Base-by-base conservation (phyloP, 2,888 invertebrate genomes). In the Cataglyphis albicans region DNA sequence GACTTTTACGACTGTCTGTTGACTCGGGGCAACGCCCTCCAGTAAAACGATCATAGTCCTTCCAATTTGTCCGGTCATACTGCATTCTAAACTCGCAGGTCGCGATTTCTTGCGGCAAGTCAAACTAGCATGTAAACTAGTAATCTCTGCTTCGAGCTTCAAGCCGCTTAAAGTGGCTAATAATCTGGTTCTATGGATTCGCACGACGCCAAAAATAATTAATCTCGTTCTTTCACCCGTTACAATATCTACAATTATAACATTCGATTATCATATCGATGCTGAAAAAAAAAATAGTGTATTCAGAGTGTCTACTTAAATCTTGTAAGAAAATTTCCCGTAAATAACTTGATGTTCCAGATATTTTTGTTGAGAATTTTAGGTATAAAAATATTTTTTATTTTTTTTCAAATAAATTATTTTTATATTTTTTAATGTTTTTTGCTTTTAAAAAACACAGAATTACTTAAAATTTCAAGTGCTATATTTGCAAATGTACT, bases 1-100 rank as follows among this genome's bases (percentile, higher is more conserved):
- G 55, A 99, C 97, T 92, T 98, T 98, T 0, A 99, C 99, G 25
- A 99, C 98, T 44, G 99, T 99, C 95, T 99, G 98, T 93, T 98
- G 98, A 94, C 96, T 97, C 0, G 98, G 98, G 0, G 98, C 97
- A 10, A 97, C 97, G 32, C 99, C 99, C 95, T 99, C 99, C 0
- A 99, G 95, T 83, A 99, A 95, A 68, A 98, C 98, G 86, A 99
- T 98, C 97, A 98, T 98, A 29, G 98, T 98, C 81, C 98, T 96
- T 0, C 98, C 99, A 29, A 99, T 97, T 95, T 98, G 98, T 10
- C 98, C 98, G 1, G 98, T 98, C 32, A 98, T 95, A 64, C 98
- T 97, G 95, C 97, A 97, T 93, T 98, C 98, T 68, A 97, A 93
- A 12, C 96, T 96, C 0, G 96, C 96, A 0, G 97, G 97, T 18